phyloP scores from a whole-genome alignment of 2,797 vertebrate species.

The Mormyrops attenuatus region DNA sequence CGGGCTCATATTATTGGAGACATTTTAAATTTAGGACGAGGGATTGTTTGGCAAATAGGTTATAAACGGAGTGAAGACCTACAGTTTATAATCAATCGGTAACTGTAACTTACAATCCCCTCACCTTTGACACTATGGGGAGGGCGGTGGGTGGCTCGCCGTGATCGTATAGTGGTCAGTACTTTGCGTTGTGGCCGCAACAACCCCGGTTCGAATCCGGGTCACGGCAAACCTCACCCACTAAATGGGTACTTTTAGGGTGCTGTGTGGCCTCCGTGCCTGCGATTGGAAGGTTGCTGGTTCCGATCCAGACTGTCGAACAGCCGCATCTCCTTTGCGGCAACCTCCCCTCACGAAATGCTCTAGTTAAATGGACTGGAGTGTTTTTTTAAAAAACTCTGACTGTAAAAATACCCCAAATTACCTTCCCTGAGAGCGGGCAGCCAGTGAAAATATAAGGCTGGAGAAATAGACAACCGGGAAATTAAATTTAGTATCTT shows the following conservation, averaged over 20 bases:
- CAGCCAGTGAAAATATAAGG: neutral
- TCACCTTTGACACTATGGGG: neutral
- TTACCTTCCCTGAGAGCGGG: neutral
- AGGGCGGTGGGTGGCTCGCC: neutral
- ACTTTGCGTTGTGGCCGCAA: conserved; percentile 1
- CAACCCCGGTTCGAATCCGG: neutral
- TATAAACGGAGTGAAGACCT: neutral
- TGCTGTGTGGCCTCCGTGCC: neutral
- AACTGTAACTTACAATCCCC: neutral
- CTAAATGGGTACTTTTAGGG: neutral
- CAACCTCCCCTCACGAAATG: neutral
- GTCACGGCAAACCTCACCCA: neutral
- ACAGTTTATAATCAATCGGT: neutral
- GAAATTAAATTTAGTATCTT: neutral
- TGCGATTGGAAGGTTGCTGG: neutral
- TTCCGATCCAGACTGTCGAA: neutral
- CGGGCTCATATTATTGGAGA: neutral
- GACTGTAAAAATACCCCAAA: neutral
- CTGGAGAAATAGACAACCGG: neutral
- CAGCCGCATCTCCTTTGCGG: neutral
- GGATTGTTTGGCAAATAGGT: neutral
- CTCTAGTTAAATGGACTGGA: neutral
- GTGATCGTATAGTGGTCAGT: neutral
- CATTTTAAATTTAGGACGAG: neutral
- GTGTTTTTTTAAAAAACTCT: neutral